Percentiles rank a stretch among this genome's conserved stretches.
phyloP scores from a whole-genome alignment of 2,113 vertebrate genomes.

The Ginglymostoma cirratum region DNA sequence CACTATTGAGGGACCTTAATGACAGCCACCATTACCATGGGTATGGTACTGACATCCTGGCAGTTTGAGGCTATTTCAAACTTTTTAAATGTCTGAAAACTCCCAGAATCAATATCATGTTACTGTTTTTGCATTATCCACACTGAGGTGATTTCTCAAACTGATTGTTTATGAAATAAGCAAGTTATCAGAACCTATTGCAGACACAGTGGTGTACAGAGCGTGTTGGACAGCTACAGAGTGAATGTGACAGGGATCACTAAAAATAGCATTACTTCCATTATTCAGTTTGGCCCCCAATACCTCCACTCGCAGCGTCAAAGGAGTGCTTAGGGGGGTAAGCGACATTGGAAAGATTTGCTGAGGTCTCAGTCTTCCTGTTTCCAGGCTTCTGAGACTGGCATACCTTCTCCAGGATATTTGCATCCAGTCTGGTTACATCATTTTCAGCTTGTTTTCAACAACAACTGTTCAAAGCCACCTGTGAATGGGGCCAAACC shows the following conservation, averaged over 20 bases:
- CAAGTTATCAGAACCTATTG: background rate
- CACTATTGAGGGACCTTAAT: background rate
- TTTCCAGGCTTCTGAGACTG: background rate
- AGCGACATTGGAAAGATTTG: background rate
- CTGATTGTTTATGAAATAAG: background rate
- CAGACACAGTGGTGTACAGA: background rate
- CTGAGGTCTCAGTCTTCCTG: background rate
- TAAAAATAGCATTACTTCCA: background rate
- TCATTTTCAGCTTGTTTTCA: background rate
- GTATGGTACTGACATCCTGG: background rate
- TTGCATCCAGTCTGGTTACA: background rate
- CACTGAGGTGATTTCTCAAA: background rate
- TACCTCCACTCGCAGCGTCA: background rate
- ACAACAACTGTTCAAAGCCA: background rate
- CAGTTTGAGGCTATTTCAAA: background rate
- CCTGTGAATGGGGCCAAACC: background rate
- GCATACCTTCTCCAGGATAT: background rate
- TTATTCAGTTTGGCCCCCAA: background rate
- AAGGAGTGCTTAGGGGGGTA: background rate
- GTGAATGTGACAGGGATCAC: background rate
- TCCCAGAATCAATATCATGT: background rate
- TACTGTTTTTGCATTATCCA: background rate
- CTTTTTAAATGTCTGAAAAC: background rate
- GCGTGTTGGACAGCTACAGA: background rate
- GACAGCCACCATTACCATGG: background rate